Evolutionary conservation across 2,888 invertebrate genomes (phyloP).

Genomic region (Diaperis boleti): DNA sequence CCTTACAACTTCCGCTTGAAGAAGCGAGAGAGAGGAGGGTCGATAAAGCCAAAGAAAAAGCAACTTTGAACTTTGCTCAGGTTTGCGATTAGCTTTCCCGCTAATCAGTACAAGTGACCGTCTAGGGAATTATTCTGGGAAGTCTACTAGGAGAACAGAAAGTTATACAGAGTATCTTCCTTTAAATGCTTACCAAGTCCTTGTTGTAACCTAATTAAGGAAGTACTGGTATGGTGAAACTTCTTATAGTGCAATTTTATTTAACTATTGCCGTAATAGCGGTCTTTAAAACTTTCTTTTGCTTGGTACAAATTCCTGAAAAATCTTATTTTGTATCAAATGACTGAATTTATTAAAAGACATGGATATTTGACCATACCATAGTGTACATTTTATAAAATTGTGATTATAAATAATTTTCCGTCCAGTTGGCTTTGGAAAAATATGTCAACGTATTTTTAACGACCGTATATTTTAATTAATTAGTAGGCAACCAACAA

Average conservation of each 20-base stretch:
- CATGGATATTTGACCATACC: too few relatives aligned
- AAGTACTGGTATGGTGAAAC: slow-evolving; percentile 42
- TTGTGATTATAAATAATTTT: too few relatives aligned
- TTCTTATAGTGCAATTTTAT: slow-evolving; percentile 37
- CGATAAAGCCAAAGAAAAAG: slow-evolving; percentile 23
- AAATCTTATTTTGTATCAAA: too few relatives aligned
- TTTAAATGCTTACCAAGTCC: slow-evolving; percentile 39
- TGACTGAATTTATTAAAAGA: too few relatives aligned
- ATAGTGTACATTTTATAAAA: too few relatives aligned
- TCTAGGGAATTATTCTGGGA: slow-evolving; percentile 45
- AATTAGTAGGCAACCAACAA: too few relatives aligned
- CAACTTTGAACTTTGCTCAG: slow-evolving; percentile 14
- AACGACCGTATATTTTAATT: too few relatives aligned
- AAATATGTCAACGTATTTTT: too few relatives aligned
- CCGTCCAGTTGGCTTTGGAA: too few relatives aligned
- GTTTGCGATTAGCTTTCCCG: slow-evolving; percentile 46
- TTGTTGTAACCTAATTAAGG: slow-evolving; percentile 41
- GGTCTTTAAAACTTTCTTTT: slow-evolving; percentile 11
- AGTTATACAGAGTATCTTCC: slow-evolving; percentile 34
- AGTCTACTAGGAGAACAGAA: slow-evolving; percentile 21
- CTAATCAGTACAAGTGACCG: slow-evolving; percentile 50
- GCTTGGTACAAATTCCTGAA: slow-evolving; percentile 24
- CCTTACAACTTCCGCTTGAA: neutral
- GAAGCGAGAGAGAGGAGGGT: slow-evolving; percentile 8
- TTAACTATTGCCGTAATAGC: slow-evolving; percentile 26